Evolutionary conservation across 2,888 invertebrate species (phyloP).

Genomic region (Chrysomela aeneicollis): DNA sequence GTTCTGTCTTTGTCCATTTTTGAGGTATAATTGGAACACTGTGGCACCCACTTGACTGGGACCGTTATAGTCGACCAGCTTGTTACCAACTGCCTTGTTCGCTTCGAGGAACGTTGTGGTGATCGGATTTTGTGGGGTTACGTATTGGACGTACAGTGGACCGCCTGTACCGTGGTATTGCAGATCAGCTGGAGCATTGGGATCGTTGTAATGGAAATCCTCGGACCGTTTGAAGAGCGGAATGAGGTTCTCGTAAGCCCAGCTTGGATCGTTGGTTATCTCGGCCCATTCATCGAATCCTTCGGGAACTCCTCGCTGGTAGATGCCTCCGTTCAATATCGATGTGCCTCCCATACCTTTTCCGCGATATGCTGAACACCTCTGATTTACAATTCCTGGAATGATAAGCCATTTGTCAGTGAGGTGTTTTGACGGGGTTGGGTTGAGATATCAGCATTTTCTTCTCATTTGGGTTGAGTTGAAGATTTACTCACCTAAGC

Average conservation of each 20-base stretch:
- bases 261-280: constrained; percentile 48
- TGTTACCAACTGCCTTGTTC: constrained; percentile 72
- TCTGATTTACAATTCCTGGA: constrained; percentile 27
- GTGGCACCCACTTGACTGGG: constrained; percentile 71
- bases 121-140: constrained; percentile 20
- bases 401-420: neutral
- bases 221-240: constrained; percentile 56
- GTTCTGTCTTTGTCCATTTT: constrained; percentile 76
- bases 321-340: constrained; percentile 63
- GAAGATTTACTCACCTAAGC: constrained; percentile 32
- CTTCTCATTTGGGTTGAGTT: no score
- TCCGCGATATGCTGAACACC: constrained; percentile 60
- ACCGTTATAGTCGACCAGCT: constrained; percentile 73
- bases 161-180: constrained; percentile 35
- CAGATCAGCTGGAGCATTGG: constrained; percentile 23
- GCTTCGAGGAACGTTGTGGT: constrained; percentile 68
- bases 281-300: constrained; percentile 63
- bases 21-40: constrained; percentile 71
- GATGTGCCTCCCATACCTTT: constrained; percentile 64
- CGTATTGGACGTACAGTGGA: constrained; percentile 36
- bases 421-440: no score
- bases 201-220: constrained; percentile 27
- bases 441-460: no score
- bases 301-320: constrained; percentile 60
- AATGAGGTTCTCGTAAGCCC: constrained; percentile 68